phyloP scores from a whole-genome alignment of 2,888 invertebrate species.

The Scotopteryx bipunctaria region DNA sequence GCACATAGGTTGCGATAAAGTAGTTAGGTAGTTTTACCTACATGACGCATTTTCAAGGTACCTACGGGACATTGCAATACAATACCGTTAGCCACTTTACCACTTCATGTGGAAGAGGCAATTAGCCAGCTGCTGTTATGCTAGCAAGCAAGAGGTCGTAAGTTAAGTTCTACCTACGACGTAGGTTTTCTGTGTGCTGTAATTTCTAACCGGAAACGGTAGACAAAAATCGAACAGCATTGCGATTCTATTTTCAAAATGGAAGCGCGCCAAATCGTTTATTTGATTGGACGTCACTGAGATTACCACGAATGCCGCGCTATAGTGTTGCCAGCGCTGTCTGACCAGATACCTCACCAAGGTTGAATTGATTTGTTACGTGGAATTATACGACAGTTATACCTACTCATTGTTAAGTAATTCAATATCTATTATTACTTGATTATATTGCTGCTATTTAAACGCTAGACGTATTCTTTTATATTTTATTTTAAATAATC shows the following conservation, averaged over 20 bases:
- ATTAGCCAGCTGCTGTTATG: constrained; percentile 29
- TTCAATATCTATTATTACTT: too few relatives aligned
- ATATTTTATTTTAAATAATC: too few relatives aligned
- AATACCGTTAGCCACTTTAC: constrained; percentile 33
- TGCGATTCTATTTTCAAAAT: constrained; percentile 65
- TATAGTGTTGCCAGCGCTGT: constrained; percentile 40
- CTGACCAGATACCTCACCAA: neutral
- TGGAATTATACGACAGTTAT: too few relatives aligned
- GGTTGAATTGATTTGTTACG: too few relatives aligned
- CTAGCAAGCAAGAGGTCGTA: neutral
- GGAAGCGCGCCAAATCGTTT: constrained; percentile 60
- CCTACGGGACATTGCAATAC: constrained; percentile 18
- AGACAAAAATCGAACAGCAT: constrained; percentile 41
- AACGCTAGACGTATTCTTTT: too few relatives aligned
- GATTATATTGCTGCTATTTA: too few relatives aligned
- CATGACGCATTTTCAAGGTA: neutral
- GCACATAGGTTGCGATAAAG: neutral
- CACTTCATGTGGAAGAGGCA: constrained; percentile 28
- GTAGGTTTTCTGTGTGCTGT: too few relatives aligned
- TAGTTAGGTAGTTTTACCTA: neutral
- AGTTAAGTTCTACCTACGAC: neutral
- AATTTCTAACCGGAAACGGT: constrained; percentile 53
- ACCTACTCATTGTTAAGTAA: too few relatives aligned
- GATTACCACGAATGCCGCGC: constrained; percentile 9
- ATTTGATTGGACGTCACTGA: constrained; percentile 37